phyloP scores from a whole-genome alignment of 2,888 invertebrate species.

The Diaperis boleti region DNA sequence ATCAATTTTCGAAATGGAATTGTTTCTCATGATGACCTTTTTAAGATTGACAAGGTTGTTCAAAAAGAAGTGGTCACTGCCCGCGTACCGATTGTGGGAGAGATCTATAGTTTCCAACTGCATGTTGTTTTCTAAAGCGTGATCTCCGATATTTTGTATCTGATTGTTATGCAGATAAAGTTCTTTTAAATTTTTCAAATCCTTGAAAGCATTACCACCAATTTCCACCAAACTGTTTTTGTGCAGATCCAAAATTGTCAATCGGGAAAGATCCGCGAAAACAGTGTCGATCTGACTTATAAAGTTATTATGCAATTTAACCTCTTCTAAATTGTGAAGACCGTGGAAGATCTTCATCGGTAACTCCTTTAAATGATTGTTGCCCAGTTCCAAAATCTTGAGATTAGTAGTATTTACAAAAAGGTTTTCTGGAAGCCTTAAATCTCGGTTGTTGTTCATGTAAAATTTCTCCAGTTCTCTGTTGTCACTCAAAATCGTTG shows the following conservation, averaged over 20 bases:
- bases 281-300: slow-evolving; percentile 71
- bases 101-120: slow-evolving; percentile 45
- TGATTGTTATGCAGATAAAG: slow-evolving; percentile 77
- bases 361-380: slow-evolving; percentile 68
- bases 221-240: slow-evolving; percentile 73
- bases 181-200: slow-evolving; percentile 69
- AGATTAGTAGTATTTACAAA: slow-evolving; percentile 70
- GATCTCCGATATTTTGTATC: slow-evolving; percentile 72
- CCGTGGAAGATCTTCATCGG: slow-evolving; percentile 71
- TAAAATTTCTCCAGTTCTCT: slow-evolving; percentile 70
- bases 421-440: slow-evolving; percentile 55
- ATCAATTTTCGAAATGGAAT: slow-evolving; percentile 42
- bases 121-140: slow-evolving; percentile 61
- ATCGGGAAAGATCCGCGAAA: slow-evolving; percentile 73
- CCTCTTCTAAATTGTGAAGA: slow-evolving; percentile 43
- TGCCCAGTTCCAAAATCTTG: slow-evolving; percentile 65
- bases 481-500: slow-evolving; percentile 63
- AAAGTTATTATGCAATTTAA: slow-evolving; percentile 42
- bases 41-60: slow-evolving; percentile 43
- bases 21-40: slow-evolving; percentile 50
- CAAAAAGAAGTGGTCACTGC: slow-evolving; percentile 46
- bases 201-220: background rate
- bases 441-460: slow-evolving; percentile 62
- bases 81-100: slow-evolving; percentile 48
- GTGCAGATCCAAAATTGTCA: slow-evolving; percentile 75